A percentile compares a stretch with the other conserved stretches of the same genome.
Conservation (phyloP, 2,113 vertebrate species). For the Leiothrix lutea region DNA sequence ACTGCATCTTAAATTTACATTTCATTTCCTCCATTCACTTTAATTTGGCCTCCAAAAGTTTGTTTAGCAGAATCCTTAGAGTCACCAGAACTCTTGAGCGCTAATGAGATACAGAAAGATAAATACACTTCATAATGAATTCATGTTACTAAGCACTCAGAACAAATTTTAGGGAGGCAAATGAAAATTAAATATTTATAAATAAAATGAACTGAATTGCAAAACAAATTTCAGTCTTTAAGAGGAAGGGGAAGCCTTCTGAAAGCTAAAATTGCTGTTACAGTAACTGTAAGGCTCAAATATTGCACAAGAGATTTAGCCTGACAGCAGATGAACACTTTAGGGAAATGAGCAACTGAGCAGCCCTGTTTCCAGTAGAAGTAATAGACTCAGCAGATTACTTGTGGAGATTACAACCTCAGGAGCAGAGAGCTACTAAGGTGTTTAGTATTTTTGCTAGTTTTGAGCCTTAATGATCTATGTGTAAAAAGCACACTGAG, state of each 20-base stretch:
- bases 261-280: constrained; percentile 57
- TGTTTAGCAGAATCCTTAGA: constrained; percentile 36
- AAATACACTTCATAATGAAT: constrained; percentile 66
- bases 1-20: not conserved
- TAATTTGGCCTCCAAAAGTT: not conserved
- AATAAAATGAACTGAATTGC: constrained; percentile 47
- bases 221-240: constrained; percentile 39
- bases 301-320: constrained; percentile 57
- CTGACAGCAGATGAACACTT: constrained; percentile 32
- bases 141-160: constrained; percentile 54
- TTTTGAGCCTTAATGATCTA: not conserved
- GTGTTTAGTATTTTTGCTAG: not conserved
- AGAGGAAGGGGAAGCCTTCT: constrained; percentile 56
- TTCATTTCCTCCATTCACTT: not conserved
- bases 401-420: not conserved
- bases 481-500: not conserved
- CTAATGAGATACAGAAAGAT: constrained; percentile 27
- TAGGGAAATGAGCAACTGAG: not conserved
- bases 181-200: constrained; percentile 69
- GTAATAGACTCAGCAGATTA: not conserved
- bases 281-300: constrained; percentile 48
- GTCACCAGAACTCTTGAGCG: constrained; percentile 16
- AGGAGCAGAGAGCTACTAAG: not conserved
- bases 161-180: constrained; percentile 24
- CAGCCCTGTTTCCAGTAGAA: not conserved